Percentiles rank a stretch among this genome's conserved stretches.
Evolutionary conservation across 2,888 invertebrate species (phyloP).

Genomic region (Polydrusus tereticollis): DNA sequence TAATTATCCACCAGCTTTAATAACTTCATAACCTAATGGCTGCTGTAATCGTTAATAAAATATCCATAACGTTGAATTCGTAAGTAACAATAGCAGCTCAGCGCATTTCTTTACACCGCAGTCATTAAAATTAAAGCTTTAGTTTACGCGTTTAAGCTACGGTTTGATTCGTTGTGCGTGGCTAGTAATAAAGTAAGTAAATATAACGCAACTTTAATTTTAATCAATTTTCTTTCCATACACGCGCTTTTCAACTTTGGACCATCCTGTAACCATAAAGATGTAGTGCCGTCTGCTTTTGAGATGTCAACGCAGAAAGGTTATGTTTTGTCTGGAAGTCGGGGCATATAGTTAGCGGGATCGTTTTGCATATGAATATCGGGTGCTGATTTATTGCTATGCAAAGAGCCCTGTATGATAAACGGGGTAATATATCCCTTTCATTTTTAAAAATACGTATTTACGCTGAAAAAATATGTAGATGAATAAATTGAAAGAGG

Average conservation of each 20-base stretch:
- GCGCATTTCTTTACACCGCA: no score
- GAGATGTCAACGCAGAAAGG: slow-evolving; percentile 44
- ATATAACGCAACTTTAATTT: no score
- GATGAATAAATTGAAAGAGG: not conserved
- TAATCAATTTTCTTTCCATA: not conserved
- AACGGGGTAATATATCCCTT: not conserved
- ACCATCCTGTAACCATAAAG: not conserved
- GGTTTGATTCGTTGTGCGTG: no score
- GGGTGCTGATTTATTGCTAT: slow-evolving; percentile 37
- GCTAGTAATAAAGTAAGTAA: no score
- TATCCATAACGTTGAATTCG: no score
- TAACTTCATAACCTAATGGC: no score
- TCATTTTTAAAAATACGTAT: not conserved
- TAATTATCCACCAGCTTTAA: no score
- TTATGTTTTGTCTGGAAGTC: slow-evolving; percentile 43
- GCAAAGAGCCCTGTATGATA: not conserved
- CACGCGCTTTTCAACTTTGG: not conserved
- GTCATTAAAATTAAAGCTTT: no score
- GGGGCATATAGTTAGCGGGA: slow-evolving; percentile 30
- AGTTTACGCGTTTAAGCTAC: no score
- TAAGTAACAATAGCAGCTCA: no score
- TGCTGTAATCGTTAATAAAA: no score
- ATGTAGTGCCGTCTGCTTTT: slow-evolving; percentile 28
- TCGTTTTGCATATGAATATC: slow-evolving; percentile 47
- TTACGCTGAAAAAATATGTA: not conserved